A percentile compares a stretch with the other conserved stretches of the same genome.
Conservation (phyloP, 2,888 invertebrate species). For the Heliconius hortense region DNA sequence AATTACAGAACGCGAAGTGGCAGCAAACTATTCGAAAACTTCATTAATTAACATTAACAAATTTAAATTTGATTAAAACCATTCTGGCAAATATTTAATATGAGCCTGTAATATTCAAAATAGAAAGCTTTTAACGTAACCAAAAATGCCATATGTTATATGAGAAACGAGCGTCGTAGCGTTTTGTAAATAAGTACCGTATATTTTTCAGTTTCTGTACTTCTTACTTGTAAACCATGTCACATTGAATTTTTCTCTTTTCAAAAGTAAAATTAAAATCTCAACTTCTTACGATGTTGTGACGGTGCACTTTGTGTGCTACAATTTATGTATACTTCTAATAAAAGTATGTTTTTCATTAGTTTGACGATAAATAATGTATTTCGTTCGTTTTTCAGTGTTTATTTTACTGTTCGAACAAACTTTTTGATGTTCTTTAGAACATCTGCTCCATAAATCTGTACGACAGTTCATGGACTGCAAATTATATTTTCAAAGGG, state of each 20-base stretch:
- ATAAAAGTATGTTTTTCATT: slow-evolving; percentile 26
- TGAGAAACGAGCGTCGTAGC: slow-evolving; percentile 6
- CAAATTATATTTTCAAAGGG: slow-evolving; percentile 41
- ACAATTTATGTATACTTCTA: slow-evolving; percentile 16
- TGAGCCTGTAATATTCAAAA: slow-evolving; percentile 3
- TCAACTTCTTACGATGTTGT: not conserved
- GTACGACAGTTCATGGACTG: slow-evolving; percentile 40
- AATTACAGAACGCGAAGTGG: slow-evolving; percentile 22
- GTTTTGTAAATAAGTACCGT: slow-evolving; percentile 14
- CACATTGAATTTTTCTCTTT: not conserved
- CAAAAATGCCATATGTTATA: slow-evolving; percentile 1
- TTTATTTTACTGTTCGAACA: slow-evolving; percentile 34
- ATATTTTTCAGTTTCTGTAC: slow-evolving; percentile 1
- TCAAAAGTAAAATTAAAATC: slow-evolving; percentile 8
- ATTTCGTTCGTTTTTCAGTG: slow-evolving; percentile 31
- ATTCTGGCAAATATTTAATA: slow-evolving; percentile 29
- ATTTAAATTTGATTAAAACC: slow-evolving; percentile 31
- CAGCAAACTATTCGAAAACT: slow-evolving; percentile 25
- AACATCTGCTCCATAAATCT: slow-evolving; percentile 42
- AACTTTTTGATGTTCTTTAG: slow-evolving; percentile 37
- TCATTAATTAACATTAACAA: slow-evolving; percentile 27
- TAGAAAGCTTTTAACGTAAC: slow-evolving; percentile 7
- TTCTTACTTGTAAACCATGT: not conserved
- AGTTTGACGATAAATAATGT: slow-evolving; percentile 31
- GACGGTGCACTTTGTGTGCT: slow-evolving; percentile 15